These are phyloP conservation scores for Thereva nobilitata DNA, from an alignment of 2,888 invertebrate species.

Conservation along the genomic window DNA sequence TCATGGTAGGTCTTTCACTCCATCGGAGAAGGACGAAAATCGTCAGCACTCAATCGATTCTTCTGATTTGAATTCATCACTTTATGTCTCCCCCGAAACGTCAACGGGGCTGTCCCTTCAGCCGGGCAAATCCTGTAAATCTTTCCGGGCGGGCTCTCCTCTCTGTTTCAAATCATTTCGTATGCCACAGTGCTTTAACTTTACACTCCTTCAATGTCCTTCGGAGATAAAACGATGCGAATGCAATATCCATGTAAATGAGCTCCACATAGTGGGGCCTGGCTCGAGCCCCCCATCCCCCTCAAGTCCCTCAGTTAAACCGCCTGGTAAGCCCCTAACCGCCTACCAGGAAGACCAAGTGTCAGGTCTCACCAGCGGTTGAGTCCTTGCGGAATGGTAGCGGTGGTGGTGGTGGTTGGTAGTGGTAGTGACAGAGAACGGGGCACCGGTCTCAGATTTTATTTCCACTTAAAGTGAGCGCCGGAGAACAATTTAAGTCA, in stretches of 20 bases:
- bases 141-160: slow-evolving; percentile 21
- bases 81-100: slow-evolving; percentile 35
- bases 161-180: slow-evolving; percentile 38
- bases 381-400: background rate
- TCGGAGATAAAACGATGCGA: slow-evolving; percentile 40
- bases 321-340: slow-evolving; percentile 1
- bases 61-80: slow-evolving; percentile 39
- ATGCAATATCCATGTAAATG: slow-evolving; percentile 43
- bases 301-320: slow-evolving; percentile 4
- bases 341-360: slow-evolving; percentile 14
- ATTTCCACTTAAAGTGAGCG: slow-evolving; percentile 33
- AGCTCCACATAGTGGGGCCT: slow-evolving; percentile 35
- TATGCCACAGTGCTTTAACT: slow-evolving; percentile 38
- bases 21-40: slow-evolving; percentile 11
- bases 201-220: slow-evolving; percentile 37
- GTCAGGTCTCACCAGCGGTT: slow-evolving; percentile 12
- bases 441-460: slow-evolving; percentile 24
- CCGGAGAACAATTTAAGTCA: slow-evolving; percentile 30
- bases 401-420: no score
- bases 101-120: slow-evolving; percentile 38
- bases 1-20: slow-evolving; percentile 1
- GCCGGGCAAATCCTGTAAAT: slow-evolving; percentile 31
- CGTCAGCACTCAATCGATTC: slow-evolving; percentile 20
- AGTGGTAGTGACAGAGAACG: background rate
- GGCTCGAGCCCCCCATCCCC: no score